Evolutionary conservation across 2,888 invertebrate genomes (phyloP), one percentile per base, ranked within the genome.

Genomic region (Cyclophora albipunctata): DNA sequence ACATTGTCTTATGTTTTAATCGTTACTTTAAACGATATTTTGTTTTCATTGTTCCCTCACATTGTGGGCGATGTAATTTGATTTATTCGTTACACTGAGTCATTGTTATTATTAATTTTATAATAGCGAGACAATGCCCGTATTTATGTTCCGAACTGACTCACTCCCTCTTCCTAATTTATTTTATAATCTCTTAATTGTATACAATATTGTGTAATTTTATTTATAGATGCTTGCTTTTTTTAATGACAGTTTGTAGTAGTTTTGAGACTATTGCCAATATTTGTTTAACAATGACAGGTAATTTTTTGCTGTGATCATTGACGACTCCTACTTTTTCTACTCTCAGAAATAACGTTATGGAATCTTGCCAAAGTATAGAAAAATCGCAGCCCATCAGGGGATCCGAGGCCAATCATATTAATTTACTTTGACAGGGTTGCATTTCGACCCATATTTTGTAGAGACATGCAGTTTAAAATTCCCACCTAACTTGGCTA

Each of bases 41-140:
- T 77, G 71, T 79, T 75, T 71, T 75, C 75, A 84, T 85, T 84
- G 84, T 85, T 81, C 71, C 60, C 5, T 59, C 59, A 57, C 68
- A 67, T 73, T 73, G 79, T 78, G 70, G 73, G 71, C 74, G 73
- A 70, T 68, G 73, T 82, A 80, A 83, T 84, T 83, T 79, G 74
- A 84, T 81, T 80, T 80, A 77, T 78, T 75, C 71, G 65, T 67
- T 67, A 62, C 62, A 77, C 79, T 79, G 82, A 82, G 76, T 84
- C 86, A 86, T 72, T 78, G 75, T 76, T 77, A 69, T 78, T 81
- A 83, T 84, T 83, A 83, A 83, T 81, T 81, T 83, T 73, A 75
- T 76, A 78, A 78, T 71, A 69, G 55, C 63, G 68, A 71, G 68
- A 78, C 78, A 78, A 79, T 75, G 69, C 63, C 62, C 63, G 66